A percentile compares a stretch with the other conserved stretches of the same genome.
Evolutionary conservation across 2,797 vertebrate genomes (phyloP).

Genomic region (Catharus ustulatus): DNA sequence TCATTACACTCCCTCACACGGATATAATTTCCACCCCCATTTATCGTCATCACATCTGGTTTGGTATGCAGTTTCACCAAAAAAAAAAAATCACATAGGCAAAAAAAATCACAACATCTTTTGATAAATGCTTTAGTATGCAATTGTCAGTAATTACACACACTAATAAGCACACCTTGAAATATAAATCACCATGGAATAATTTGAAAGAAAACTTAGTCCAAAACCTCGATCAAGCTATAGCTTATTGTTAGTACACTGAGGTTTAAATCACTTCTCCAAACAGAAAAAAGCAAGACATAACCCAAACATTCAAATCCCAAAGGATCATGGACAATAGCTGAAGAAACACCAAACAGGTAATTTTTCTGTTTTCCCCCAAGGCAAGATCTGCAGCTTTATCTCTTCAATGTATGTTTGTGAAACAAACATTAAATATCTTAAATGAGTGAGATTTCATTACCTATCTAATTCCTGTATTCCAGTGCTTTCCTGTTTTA

Average conservation of each 20-base stretch:
- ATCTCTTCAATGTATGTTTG: neutral
- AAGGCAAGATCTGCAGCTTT: neutral
- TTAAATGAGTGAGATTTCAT: neutral
- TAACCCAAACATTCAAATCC: neutral
- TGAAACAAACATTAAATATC: neutral
- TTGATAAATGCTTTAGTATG: neutral
- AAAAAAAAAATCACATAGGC: neutral
- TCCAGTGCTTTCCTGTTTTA: neutral
- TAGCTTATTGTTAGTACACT: neutral
- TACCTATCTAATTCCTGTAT: neutral
- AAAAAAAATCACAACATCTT: neutral
- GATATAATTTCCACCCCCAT: conserved; percentile 66
- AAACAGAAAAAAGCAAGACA: neutral
- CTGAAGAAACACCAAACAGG: neutral
- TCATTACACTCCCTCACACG: conserved; percentile 56
- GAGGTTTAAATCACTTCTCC: neutral
- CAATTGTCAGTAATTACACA: neutral
- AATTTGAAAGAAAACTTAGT: neutral
- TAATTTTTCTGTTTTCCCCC: neutral
- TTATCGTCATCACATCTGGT: conserved; percentile 64
- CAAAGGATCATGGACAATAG: neutral
- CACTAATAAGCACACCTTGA: neutral
- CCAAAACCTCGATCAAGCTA: neutral
- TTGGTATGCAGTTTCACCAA: neutral
- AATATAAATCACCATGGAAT: neutral